phyloP scores from a whole-genome alignment of 2,113 vertebrate genomes.

The Machaerirhynchus nigripectus region DNA sequence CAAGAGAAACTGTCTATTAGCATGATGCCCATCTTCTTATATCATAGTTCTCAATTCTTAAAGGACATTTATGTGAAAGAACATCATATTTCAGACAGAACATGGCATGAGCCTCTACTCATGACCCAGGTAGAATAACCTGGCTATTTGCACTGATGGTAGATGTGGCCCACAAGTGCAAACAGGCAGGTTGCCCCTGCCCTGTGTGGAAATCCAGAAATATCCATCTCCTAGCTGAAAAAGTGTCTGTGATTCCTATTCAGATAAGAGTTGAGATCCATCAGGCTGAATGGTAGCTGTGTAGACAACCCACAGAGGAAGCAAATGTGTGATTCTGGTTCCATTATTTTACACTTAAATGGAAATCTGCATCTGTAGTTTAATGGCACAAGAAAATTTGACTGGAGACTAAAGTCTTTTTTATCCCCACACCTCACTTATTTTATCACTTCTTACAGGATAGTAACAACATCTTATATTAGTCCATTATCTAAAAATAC shows the following conservation, averaged over 20 bases:
- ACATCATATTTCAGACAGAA: neutral
- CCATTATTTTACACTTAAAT: neutral
- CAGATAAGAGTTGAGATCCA: neutral
- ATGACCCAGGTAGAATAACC: neutral
- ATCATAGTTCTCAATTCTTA: neutral
- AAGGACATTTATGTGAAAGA: neutral
- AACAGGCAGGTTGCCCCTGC: neutral
- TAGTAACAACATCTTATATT: neutral
- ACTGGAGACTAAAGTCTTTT: neutral
- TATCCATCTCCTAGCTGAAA: neutral
- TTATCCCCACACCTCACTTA: neutral
- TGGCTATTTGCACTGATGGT: neutral
- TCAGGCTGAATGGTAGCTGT: neutral
- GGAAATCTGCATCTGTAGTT: neutral
- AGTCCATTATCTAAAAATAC: constrained; percentile 13
- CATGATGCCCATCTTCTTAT: neutral
- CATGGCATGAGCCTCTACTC: neutral
- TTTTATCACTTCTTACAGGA: neutral
- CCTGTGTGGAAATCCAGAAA: neutral
- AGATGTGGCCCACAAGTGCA: neutral
- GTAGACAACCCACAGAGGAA: neutral
- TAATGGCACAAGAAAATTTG: neutral
- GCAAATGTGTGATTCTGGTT: neutral
- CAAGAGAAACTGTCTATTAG: neutral
- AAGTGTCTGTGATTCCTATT: neutral